Percentiles rank a stretch among this genome's conserved stretches.
phyloP scores from a whole-genome alignment of 2,113 vertebrate species.

The Mastomys natalensis region DNA sequence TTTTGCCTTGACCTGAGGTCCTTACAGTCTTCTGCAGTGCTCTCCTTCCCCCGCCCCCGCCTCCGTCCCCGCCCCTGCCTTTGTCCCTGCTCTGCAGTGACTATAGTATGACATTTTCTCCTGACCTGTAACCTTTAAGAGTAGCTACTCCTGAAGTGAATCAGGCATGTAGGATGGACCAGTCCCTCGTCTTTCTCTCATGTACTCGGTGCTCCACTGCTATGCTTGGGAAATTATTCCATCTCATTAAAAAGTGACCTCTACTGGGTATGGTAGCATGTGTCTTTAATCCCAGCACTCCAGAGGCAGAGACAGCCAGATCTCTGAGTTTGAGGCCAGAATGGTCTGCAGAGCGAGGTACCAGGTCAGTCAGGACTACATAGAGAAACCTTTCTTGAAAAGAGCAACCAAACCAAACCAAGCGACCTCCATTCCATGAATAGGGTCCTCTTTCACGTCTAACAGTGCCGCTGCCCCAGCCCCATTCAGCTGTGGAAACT shows the following conservation, averaged over 20 bases:
- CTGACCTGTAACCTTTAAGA: background rate
- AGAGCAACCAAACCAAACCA: background rate
- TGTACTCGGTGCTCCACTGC: background rate
- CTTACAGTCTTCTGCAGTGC: background rate
- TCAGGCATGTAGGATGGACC: background rate
- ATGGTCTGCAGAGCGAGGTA: background rate
- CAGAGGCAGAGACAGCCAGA: background rate
- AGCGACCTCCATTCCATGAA: background rate
- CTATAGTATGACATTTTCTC: background rate
- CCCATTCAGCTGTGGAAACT: background rate
- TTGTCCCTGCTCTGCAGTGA: too few relatives aligned
- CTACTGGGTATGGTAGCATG: background rate
- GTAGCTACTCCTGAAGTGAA: background rate
- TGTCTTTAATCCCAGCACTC: background rate
- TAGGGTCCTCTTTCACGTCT: background rate
- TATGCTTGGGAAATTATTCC: background rate
- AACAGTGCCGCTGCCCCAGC: background rate
- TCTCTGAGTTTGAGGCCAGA: background rate
- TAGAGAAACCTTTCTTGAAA: background rate
- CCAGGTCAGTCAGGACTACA: background rate
- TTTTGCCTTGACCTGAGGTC: background rate
- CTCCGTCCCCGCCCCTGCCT: too few relatives aligned
- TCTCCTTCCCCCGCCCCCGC: too few relatives aligned
- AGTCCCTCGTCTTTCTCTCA: fast-evolving
- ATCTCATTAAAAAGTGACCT: background rate